Percentiles rank a stretch among this genome's conserved stretches.
These are phyloP conservation scores for Catharus bicknelli DNA, from an alignment of 2,113 vertebrate species.

Conservation along the genomic window DNA sequence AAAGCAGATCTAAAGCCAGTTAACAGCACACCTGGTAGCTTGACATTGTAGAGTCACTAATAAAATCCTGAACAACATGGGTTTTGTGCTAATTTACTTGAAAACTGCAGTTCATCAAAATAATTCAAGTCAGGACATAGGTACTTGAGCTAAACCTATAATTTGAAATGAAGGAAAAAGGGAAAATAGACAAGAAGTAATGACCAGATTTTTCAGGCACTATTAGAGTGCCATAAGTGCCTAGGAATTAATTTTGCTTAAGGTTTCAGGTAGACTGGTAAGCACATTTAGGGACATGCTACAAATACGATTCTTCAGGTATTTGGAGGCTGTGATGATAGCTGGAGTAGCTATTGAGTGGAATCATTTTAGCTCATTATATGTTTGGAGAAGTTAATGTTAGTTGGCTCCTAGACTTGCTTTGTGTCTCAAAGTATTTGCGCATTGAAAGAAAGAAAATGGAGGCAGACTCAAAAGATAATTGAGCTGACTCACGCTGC, in stretches of 20 bases:
- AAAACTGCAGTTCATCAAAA: neutral
- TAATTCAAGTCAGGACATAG: neutral
- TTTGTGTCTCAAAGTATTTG: neutral
- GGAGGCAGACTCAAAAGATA: neutral
- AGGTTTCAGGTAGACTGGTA: neutral
- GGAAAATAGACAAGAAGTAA: neutral
- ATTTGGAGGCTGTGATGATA: neutral
- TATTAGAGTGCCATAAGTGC: neutral
- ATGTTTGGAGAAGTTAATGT: neutral
- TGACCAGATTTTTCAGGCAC: neutral
- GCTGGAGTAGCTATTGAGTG: neutral
- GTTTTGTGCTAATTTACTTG: neutral
- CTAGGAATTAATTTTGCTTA: neutral
- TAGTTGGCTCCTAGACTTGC: neutral
- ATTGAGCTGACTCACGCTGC: constrained; percentile 23
- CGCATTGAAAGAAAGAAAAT: constrained; percentile 21
- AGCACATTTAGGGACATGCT: neutral
- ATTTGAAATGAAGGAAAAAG: neutral
- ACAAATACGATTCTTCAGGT: neutral
- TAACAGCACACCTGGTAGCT: neutral
- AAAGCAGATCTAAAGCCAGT: neutral
- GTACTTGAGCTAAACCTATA: neutral
- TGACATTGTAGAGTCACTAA: neutral
- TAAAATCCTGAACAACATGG: neutral
- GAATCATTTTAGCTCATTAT: neutral